Evolutionary conservation across 2,888 invertebrate species (phyloP).

Genomic region (Galerucella calmariensis): DNA sequence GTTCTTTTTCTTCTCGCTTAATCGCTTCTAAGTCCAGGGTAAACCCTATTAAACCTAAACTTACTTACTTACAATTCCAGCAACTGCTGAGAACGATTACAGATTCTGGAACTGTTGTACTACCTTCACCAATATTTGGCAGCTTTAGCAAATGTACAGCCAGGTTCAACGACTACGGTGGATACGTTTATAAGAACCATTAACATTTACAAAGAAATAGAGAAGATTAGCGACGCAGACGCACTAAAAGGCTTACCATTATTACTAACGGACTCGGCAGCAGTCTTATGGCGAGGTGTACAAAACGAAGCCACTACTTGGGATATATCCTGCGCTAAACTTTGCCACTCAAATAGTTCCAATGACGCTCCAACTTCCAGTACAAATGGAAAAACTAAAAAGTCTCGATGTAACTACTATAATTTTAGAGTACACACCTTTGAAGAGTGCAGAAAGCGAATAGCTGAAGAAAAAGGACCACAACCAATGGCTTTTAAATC

Average conservation of each 20-base stretch:
- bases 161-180: constrained; percentile 25
- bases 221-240: constrained; percentile 36
- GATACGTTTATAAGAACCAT: constrained; percentile 41
- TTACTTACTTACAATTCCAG: neutral
- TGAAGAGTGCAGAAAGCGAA: constrained; percentile 20
- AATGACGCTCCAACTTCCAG: neutral
- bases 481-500: neutral
- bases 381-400: neutral
- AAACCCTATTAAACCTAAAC: constrained; percentile 1
- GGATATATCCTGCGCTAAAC: constrained; percentile 29
- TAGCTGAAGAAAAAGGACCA: constrained; percentile 12
- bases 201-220: constrained; percentile 28
- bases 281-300: constrained; percentile 41
- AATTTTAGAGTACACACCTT: constrained; percentile 16
- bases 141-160: constrained; percentile 22
- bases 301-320: constrained; percentile 34
- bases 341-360: neutral
- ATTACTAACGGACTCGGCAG: constrained; percentile 34
- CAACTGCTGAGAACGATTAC: neutral
- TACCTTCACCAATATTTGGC: neutral
- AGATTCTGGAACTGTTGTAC: neutral
- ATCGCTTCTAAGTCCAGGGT: neutral
- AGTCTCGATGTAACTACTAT: constrained; percentile 21
- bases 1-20: neutral
- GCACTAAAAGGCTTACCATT: constrained; percentile 41